Conservation (phyloP, 2,113 vertebrate genomes). For the Stomatorhinus ivindoensis region DNA sequence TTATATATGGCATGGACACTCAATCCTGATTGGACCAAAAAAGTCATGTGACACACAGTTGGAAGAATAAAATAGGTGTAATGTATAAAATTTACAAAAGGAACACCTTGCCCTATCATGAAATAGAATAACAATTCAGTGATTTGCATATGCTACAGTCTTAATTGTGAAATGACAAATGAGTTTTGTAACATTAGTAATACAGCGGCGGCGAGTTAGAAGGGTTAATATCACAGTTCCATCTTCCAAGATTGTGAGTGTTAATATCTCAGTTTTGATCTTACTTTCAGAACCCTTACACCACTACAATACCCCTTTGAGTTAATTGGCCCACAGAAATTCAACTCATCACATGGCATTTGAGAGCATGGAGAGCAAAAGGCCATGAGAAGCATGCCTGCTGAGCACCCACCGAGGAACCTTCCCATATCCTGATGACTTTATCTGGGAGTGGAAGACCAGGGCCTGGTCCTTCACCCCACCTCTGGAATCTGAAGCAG, state of each 20-base stretch:
- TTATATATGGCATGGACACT: neutral
- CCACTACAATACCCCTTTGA: neutral
- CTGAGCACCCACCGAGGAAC: constrained; percentile 59
- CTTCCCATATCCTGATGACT: constrained; percentile 73
- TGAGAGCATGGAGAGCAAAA: neutral
- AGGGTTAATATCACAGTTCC: neutral
- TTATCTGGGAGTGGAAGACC: constrained; percentile 74
- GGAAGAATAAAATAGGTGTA: too few relatives aligned
- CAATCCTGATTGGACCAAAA: neutral
- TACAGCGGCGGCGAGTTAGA: neutral
- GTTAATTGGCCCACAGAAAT: neutral
- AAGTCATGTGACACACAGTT: too few relatives aligned
- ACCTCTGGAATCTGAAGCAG: constrained; percentile 28
- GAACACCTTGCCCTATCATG: too few relatives aligned
- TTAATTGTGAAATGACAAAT: too few relatives aligned
- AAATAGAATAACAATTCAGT: too few relatives aligned
- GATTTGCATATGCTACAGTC: too few relatives aligned
- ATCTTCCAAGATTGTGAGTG: neutral
- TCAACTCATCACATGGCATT: neutral
- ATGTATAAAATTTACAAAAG: too few relatives aligned
- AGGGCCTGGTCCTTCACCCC: constrained; percentile 61
- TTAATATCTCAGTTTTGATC: neutral
- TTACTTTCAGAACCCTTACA: neutral
- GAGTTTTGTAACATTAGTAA: too few relatives aligned
- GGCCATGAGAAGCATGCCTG: neutral